Percentiles rank a stretch among this genome's conserved stretches.
Evolutionary conservation across 2,888 invertebrate species (phyloP).

Genomic region (Sphecodes monilicornis): DNA sequence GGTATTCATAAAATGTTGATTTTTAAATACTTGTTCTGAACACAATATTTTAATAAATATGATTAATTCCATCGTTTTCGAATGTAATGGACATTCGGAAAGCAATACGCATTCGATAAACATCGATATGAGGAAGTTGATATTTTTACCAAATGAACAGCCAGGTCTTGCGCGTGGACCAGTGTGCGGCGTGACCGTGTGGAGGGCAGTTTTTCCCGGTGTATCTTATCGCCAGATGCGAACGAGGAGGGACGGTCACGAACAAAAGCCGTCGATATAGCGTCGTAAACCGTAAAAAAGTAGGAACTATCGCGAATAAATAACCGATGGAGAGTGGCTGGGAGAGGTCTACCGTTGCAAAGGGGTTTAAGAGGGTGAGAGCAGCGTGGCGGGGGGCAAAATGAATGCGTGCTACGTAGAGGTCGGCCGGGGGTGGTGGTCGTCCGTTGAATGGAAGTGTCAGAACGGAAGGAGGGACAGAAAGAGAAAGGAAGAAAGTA

Average conservation of each 20-base stretch:
- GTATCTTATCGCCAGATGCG: slow-evolving; percentile 50
- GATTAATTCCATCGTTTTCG: too few species aligned
- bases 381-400: slow-evolving; percentile 38
- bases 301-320: slow-evolving; percentile 73
- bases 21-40: too few species aligned
- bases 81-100: too few species aligned
- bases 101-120: too few species aligned
- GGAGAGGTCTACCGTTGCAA: slow-evolving; percentile 44
- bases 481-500: slow-evolving; percentile 13
- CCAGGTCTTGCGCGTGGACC: too few species aligned
- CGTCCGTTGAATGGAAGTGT: slow-evolving; percentile 65
- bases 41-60: too few species aligned
- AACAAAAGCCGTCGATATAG: slow-evolving; percentile 61
- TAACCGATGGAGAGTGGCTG: slow-evolving; percentile 65
- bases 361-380: slow-evolving; percentile 18
- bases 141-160: too few species aligned
- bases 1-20: too few species aligned
- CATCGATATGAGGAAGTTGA: too few species aligned
- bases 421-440: slow-evolving; percentile 35
- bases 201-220: slow-evolving; percentile 15
- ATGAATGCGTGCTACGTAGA: slow-evolving; percentile 66
- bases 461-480: slow-evolving; percentile 37
- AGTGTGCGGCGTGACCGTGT: not conserved
- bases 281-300: slow-evolving; percentile 59
- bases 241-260: slow-evolving; percentile 28